Evolutionary conservation across 2,888 invertebrate species (phyloP), one percentile per base, ranked within the genome.

Genomic region (Plusia festucae): DNA sequence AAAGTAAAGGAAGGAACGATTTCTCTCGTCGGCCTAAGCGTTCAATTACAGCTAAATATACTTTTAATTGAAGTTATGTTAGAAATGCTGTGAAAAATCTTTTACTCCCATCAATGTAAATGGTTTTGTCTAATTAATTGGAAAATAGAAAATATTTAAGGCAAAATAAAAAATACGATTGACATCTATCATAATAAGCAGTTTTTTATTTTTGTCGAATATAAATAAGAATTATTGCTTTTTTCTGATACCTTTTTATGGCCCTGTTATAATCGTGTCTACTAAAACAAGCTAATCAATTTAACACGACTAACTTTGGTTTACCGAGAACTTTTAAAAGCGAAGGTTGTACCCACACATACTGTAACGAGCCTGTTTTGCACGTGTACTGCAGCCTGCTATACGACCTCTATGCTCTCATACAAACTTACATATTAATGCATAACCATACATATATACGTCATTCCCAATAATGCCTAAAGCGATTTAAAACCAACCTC

Each of bases 361-460:
- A 70, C 56, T 57, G 58, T 76, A 68, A n/a, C 60, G n/a, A 66
- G 60, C 65, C 64, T n/a, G 66, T 62, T 68, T 64, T 63, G 72
- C 63, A 71, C 71, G 63, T 68, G 73, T 65, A 60, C 67, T 13
- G 55, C 60, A 56, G 32, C 51, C 53, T 66, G 60, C 49, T n/a
- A 22, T 24, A 24, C 9, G 44, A 64, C 62, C 57, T 65, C 68
- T 61, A 74, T 68, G 68, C 74, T 74, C 77, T 71, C 74, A 62
- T 65, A 71, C 65, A 74, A 60, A 59, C 40, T n/a, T 15, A 74
- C 68, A 77, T 77, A 68, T 74, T 64, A 64, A 71, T 77, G 74
- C 64, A 66, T 62, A 76, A 73, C 73, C 70, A 73, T 61, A 71
- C 40, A 60, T 32, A 66, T 56, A 34, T 76, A 59, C 27, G 32